Conservation (phyloP, 2,113 vertebrate genomes). For the Syngnathus typhle region DNA sequence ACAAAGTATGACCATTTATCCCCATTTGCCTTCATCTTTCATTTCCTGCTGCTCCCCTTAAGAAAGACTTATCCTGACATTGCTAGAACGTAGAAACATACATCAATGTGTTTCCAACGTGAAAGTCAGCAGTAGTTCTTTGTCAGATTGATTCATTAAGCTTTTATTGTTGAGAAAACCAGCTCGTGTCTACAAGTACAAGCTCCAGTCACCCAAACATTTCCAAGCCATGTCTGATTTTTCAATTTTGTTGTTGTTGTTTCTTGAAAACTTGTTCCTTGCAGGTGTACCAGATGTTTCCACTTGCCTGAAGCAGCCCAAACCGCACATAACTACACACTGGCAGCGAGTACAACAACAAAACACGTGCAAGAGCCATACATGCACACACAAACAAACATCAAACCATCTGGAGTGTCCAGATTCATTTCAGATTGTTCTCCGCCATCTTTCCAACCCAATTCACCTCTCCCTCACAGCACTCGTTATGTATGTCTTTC, state of each 20-base stretch:
- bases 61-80: conserved; percentile 16
- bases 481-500: conserved; percentile 41
- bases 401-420: conserved; percentile 62
- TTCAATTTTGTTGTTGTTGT: neutral
- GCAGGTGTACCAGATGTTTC: conserved; percentile 49
- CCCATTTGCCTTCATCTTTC: conserved; percentile 11
- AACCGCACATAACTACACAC: conserved; percentile 28
- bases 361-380: conserved; percentile 1
- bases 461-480: conserved; percentile 56
- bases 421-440: conserved; percentile 64
- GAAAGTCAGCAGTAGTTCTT: conserved; percentile 50
- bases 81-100: conserved; percentile 16
- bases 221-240: neutral
- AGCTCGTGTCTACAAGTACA: neutral
- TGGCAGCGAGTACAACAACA: conserved; percentile 17
- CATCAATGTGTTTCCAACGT: conserved; percentile 15
- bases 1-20: conserved; percentile 20
- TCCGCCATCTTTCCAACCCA: conserved; percentile 58
- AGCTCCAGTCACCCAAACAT: neutral
- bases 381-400: conserved; percentile 27
- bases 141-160: conserved; percentile 54
- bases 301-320: conserved; percentile 35
- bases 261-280: conserved; percentile 10
- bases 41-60: conserved; percentile 3
- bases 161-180: conserved; percentile 34